Conservation (phyloP, 2,797 vertebrate genomes). For the Gymnodraco acuticeps region DNA sequence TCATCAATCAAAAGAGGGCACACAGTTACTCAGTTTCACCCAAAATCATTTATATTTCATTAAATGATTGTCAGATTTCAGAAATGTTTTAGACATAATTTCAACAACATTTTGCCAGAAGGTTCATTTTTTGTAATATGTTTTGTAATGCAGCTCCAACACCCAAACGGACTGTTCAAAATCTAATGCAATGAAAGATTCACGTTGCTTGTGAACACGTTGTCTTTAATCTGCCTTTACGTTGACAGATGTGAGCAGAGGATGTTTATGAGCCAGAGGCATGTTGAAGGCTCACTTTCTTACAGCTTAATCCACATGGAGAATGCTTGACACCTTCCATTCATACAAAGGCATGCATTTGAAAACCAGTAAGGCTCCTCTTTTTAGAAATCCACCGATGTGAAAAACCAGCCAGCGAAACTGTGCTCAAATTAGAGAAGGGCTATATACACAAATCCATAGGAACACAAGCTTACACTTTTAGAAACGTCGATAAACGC, state of each 20-base stretch:
- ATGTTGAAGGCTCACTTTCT: conserved; percentile 28
- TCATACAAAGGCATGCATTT: conserved; percentile 31
- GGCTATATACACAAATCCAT: conserved; percentile 33
- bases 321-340: conserved; percentile 26
- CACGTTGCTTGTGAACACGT: neutral
- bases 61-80: conserved; percentile 10
- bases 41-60: neutral
- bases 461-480: conserved; percentile 14
- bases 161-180: conserved; percentile 2
- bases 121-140: conserved; percentile 1
- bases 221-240: conserved; percentile 25
- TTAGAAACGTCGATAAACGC: conserved; percentile 31
- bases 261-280: conserved; percentile 36
- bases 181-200: conserved; percentile 5
- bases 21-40: conserved; percentile 1
- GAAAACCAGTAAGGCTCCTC: conserved; percentile 46
- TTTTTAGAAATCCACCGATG: conserved; percentile 32
- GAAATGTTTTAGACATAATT: neutral
- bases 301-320: conserved; percentile 47
- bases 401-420: conserved; percentile 35
- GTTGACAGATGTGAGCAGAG: conserved; percentile 30
- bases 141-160: neutral
- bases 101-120: conserved; percentile 7
- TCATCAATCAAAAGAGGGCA: neutral
- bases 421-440: conserved; percentile 11